Conservation (phyloP, 2,797 vertebrate genomes). For the Poecilia wingei region DNA sequence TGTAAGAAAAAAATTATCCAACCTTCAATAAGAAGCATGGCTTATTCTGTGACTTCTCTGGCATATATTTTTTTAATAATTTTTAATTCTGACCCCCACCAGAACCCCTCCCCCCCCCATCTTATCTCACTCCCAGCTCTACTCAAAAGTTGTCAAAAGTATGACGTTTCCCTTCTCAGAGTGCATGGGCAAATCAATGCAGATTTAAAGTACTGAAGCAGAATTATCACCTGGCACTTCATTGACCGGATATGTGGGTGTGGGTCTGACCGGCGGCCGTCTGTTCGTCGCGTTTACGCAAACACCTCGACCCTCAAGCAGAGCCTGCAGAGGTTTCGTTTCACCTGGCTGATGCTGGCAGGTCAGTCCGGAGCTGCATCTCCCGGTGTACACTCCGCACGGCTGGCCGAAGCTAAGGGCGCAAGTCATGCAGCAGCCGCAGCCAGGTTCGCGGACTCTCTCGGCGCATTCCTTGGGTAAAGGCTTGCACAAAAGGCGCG, state of each 20-base stretch:
- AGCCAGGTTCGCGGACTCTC: constrained; percentile 87
- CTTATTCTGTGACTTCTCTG: neutral
- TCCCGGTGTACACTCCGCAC: constrained; percentile 92
- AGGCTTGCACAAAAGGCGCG: constrained; percentile 86
- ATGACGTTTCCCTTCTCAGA: neutral
- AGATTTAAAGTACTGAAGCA: neutral
- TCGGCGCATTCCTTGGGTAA: constrained; percentile 84
- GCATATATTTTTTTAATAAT: neutral
- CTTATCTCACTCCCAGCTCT: neutral
- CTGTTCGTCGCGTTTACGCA: constrained; percentile 81
- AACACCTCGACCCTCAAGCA: constrained; percentile 88
- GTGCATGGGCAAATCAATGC: neutral
- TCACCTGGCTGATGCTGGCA: constrained; percentile 86
- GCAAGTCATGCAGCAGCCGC: constrained; percentile 92
- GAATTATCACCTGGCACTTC: constrained; percentile 75
- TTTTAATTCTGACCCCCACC: neutral
- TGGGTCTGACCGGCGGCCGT: constrained; percentile 46
- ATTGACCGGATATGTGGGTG: constrained; percentile 62
- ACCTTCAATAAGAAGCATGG: neutral
- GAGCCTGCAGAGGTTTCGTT: constrained; percentile 86
- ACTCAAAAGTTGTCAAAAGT: neutral
- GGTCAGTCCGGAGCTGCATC: constrained; percentile 85
- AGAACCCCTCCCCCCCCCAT: neutral
- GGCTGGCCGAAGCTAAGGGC: constrained; percentile 82
- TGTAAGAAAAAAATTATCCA: neutral